Evolutionary conservation across 1,140 invertebrate genomes (phyloP).

Genomic region (Phthorimaea operculella): DNA sequence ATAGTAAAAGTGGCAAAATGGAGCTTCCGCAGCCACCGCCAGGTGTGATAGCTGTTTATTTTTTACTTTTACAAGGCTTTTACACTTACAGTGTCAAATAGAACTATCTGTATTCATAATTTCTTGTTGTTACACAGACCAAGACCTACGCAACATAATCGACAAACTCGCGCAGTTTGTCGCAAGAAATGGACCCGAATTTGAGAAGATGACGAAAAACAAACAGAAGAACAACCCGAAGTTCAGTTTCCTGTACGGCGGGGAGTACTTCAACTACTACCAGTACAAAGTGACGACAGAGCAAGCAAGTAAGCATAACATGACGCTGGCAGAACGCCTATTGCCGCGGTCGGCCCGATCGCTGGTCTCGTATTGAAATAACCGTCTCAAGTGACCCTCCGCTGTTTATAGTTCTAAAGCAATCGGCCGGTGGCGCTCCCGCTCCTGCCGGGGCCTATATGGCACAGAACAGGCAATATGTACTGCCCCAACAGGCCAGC

Average conservation of each 20-base stretch:
- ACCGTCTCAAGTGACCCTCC: slow-evolving; percentile 64
- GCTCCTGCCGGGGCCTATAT: slow-evolving; percentile 62
- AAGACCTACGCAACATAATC: slow-evolving; percentile 94
- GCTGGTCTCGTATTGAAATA: slow-evolving; percentile 50
- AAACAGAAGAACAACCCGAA: slow-evolving; percentile 98
- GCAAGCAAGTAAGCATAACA: slow-evolving; percentile 81
- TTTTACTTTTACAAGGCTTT: neutral
- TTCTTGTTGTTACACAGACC: slow-evolving; percentile 72
- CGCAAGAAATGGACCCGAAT: slow-evolving; percentile 97
- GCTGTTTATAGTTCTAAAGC: slow-evolving; percentile 69
- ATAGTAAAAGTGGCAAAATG: slow-evolving; percentile 9
- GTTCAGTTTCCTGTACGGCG: slow-evolving; percentile 96
- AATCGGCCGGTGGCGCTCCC: slow-evolving; percentile 63
- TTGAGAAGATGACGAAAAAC: slow-evolving; percentile 98
- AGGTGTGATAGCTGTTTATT: slow-evolving; percentile 7
- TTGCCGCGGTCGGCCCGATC: slow-evolving; percentile 44
- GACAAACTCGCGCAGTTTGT: slow-evolving; percentile 99
- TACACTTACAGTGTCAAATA: neutral
- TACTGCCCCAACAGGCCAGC: slow-evolving; percentile 65
- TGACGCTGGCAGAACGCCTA: slow-evolving; percentile 49
- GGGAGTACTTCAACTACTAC: slow-evolving; percentile 96
- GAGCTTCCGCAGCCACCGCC: slow-evolving; percentile 13
- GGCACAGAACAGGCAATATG: slow-evolving; percentile 68
- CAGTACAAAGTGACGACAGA: slow-evolving; percentile 94
- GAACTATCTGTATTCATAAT: too few species aligned